Conservation (phyloP, 2,797 vertebrate genomes). For the Onychomys torridus region DNA sequence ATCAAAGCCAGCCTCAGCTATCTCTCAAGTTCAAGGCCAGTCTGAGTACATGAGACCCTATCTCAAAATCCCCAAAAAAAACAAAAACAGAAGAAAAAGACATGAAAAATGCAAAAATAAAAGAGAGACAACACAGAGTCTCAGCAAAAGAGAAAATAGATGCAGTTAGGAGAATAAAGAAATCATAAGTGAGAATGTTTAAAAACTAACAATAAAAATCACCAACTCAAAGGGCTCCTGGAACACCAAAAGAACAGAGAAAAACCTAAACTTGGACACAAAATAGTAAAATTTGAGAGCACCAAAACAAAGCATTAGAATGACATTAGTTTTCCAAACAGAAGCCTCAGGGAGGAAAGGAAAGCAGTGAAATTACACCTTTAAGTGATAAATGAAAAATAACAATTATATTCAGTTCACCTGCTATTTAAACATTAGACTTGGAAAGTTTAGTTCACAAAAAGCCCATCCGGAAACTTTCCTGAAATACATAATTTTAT, state of each 20-base stretch:
- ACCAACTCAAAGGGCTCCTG: not conserved
- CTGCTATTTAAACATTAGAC: not conserved
- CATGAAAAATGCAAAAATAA: not conserved
- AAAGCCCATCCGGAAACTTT: slow-evolving; percentile 3
- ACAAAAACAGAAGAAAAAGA: not conserved
- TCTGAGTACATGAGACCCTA: not conserved
- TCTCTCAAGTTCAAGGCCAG: not conserved
- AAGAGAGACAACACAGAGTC: not conserved
- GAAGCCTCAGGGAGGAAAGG: not conserved
- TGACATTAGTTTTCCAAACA: not conserved
- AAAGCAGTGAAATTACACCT: not conserved
- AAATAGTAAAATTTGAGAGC: slow-evolving; percentile 13
- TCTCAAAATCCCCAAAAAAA: not conserved
- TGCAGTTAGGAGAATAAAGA: not conserved
- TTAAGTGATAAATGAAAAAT: slow-evolving; percentile 39
- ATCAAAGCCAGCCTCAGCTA: not conserved
- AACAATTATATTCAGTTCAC: slow-evolving; percentile 40
- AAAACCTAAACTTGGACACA: not conserved
- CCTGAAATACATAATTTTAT: slow-evolving; percentile 6
- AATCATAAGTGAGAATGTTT: not conserved
- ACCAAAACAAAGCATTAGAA: not conserved
- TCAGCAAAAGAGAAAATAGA: slow-evolving; percentile 37
- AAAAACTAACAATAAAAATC: not conserved
- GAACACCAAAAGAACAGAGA: not conserved
- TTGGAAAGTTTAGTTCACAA: not conserved